A percentile compares a stretch with the other conserved stretches of the same genome.
phyloP scores from a whole-genome alignment of 2,113 vertebrate genomes.

The Panthera uncia region DNA sequence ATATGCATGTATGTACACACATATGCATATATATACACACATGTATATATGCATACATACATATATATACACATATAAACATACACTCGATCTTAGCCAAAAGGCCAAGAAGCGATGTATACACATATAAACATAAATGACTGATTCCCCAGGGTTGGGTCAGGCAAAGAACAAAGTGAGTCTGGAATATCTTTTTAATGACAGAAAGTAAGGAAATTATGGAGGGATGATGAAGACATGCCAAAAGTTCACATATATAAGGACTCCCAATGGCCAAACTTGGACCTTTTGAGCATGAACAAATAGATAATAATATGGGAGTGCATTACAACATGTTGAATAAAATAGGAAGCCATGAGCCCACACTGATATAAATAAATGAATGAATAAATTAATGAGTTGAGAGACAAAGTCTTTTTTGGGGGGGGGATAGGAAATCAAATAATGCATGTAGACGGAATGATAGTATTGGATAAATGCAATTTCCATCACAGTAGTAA shows the following conservation, averaged over 20 bases:
- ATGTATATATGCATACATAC: rapidly evolving
- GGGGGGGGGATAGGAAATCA: background rate
- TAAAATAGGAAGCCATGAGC: background rate
- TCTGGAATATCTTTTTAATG: background rate
- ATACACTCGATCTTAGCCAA: too few species aligned
- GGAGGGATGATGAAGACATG: background rate
- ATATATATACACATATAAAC: background rate
- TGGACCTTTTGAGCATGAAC: background rate
- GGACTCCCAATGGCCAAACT: background rate
- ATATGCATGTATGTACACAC: background rate
- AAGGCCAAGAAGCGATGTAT: background rate
- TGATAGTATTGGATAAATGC: background rate
- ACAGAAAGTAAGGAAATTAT: background rate
- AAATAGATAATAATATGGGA: background rate
- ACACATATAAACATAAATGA: background rate
- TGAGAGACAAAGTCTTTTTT: background rate
- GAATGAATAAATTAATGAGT: background rate
- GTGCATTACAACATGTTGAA: background rate
- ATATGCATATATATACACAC: background rate
- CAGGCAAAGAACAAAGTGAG: background rate
- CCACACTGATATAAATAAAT: background rate
- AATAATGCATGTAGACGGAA: background rate
- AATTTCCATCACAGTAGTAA: background rate
- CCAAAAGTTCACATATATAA: background rate
- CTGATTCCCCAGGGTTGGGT: background rate